Evolutionary conservation across 2,888 invertebrate genomes (phyloP).

Genomic region (Salpingus planirostris): DNA sequence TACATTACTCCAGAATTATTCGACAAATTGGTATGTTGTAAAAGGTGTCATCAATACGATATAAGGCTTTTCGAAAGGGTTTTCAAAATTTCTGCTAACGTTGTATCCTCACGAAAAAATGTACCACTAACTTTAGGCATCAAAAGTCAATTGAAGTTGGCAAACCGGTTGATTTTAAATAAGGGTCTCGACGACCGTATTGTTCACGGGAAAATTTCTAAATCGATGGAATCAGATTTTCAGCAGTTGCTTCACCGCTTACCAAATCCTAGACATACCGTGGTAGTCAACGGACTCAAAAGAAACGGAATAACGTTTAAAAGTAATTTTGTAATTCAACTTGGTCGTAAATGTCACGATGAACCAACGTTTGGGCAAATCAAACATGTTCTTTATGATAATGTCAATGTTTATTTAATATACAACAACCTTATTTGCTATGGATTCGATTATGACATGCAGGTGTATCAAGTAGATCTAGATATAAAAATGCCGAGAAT

Average conservation of each 20-base stretch:
- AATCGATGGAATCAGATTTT: no score
- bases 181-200: background rate
- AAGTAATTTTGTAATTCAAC: background rate
- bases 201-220: no score
- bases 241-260: no score
- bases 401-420: background rate
- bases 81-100: background rate
- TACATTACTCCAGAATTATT: background rate
- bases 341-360: background rate
- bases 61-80: background rate
- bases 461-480: background rate
- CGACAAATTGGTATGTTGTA: background rate
- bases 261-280: background rate
- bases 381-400: background rate
- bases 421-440: background rate
- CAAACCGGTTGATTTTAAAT: background rate
- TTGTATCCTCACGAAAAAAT: background rate
- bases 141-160: background rate
- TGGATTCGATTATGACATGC: background rate
- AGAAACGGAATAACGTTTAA: background rate
- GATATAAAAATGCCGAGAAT: no score
- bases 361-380: background rate
- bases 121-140: background rate
- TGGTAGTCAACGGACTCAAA: background rate
- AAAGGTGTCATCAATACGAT: slow-evolving; percentile 1